Evolutionary conservation across 2,797 vertebrate species (phyloP).

Genomic region (Xiphorhynchus erythropygius): DNA sequence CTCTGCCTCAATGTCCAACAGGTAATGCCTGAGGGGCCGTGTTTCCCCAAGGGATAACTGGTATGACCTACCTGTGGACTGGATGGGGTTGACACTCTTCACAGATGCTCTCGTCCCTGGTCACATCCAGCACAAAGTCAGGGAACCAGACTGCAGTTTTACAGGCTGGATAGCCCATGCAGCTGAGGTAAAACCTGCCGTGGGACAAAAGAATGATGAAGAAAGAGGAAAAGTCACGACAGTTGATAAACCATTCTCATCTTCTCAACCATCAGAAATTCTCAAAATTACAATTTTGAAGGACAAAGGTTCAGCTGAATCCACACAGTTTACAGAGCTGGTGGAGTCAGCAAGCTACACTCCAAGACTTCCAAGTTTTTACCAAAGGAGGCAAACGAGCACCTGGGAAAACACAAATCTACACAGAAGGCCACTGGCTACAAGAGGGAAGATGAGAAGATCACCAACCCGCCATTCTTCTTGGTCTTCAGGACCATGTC

Average conservation of each 20-base stretch:
- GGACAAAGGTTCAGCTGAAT: neutral
- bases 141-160: conserved; percentile 92
- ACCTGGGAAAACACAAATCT: neutral
- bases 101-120: conserved; percentile 85
- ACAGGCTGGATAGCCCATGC: conserved; percentile 87
- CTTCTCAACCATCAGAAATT: neutral
- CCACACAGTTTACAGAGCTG: neutral
- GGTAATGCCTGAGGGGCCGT: rapidly evolving
- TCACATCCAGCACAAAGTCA: conserved; percentile 87
- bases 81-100: conserved; percentile 84
- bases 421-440: neutral
- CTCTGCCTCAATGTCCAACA: neutral
- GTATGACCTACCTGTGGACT: conserved; percentile 84
- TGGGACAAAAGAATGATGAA: neutral
- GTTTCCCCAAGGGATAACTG: neutral
- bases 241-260: rapidly evolving
- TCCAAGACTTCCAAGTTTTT: neutral
- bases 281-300: neutral
- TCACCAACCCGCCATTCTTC: conserved; percentile 85
- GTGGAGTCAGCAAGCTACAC: neutral
- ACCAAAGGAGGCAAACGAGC: neutral
- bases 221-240: neutral
- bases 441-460: neutral
- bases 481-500: conserved; percentile 94
- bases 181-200: conserved; percentile 89